Evolutionary conservation across 2,888 invertebrate genomes (phyloP).

Genomic region (Tenthredo scrophulariae): DNA sequence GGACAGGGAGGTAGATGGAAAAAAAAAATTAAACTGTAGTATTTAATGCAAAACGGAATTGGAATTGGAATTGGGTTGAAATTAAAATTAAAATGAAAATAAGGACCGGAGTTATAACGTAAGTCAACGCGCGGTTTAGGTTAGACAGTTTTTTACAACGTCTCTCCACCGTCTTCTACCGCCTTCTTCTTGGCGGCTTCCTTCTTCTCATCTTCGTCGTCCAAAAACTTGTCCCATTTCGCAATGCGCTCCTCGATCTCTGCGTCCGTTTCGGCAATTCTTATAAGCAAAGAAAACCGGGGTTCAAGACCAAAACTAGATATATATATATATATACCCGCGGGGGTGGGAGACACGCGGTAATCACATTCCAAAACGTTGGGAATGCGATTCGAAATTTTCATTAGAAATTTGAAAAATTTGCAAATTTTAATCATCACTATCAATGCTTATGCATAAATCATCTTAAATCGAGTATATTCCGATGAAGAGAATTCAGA

Average conservation of each 20-base stretch:
- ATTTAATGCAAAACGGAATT: not conserved
- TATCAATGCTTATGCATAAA: not conserved
- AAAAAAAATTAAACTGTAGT: not conserved
- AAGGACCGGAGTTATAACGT: constrained; percentile 13
- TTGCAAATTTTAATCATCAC: not conserved
- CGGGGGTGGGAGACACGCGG: not conserved
- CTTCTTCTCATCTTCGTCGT: constrained; percentile 79
- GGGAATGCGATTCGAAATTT: not conserved
- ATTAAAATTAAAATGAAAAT: constrained; percentile 33
- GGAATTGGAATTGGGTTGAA: constrained; percentile 22
- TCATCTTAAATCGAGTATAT: too few relatives aligned
- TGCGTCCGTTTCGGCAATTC: constrained; percentile 93
- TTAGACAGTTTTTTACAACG: constrained; percentile 40
- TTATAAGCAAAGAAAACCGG: constrained; percentile 70
- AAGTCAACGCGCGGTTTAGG: constrained; percentile 21
- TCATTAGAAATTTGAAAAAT: not conserved
- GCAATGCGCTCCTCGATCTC: constrained; percentile 89
- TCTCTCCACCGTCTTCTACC: constrained; percentile 35
- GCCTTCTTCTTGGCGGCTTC: constrained; percentile 55
- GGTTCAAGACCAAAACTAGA: not conserved
- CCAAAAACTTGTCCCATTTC: constrained; percentile 93
- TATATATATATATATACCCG: not conserved
- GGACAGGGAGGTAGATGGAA: not conserved
- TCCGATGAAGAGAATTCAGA: not conserved
- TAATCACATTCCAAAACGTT: not conserved